A percentile compares a stretch with the other conserved stretches of the same genome.
These are phyloP conservation scores for Dynastes tityus DNA, from an alignment of 2,888 invertebrate genomes.

Conservation along the genomic window DNA sequence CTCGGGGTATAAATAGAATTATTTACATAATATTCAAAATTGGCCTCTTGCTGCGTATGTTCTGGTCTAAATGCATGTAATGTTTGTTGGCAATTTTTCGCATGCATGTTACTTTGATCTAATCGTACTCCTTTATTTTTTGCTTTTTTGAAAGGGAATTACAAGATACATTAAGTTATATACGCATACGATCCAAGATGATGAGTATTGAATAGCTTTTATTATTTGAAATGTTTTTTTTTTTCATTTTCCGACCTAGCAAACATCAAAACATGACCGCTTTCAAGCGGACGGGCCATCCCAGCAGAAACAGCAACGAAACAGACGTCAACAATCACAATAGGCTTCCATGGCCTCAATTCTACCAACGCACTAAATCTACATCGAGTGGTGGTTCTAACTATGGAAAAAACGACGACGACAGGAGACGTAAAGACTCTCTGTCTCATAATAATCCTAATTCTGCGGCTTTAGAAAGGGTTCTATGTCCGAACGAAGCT, in stretches of 20 bases:
- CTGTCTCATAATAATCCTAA: constrained; percentile 65
- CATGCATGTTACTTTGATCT: constrained; percentile 5
- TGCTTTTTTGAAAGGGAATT: background rate
- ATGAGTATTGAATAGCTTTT: background rate
- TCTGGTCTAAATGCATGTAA: constrained; percentile 17
- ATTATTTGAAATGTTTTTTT: background rate
- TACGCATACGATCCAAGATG: background rate
- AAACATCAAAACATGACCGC: constrained; percentile 69
- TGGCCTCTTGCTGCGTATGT: constrained; percentile 14
- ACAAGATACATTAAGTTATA: no score
- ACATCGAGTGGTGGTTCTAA: constrained; percentile 66
- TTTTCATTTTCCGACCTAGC: constrained; percentile 55
- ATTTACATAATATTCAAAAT: constrained; percentile 33
- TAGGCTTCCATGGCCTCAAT: constrained; percentile 75
- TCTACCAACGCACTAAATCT: constrained; percentile 64
- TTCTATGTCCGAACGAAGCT: constrained; percentile 77
- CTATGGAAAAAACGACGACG: constrained; percentile 63
- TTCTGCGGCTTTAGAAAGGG: constrained; percentile 74
- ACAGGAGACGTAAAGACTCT: constrained; percentile 68
- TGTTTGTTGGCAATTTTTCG: constrained; percentile 25
- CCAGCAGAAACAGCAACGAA: constrained; percentile 68
- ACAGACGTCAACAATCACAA: constrained; percentile 72
- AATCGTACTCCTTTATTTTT: background rate
- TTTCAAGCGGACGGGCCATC: constrained; percentile 64
- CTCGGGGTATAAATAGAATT: background rate